A percentile compares a stretch with the other conserved stretches of the same genome.
phyloP scores from a whole-genome alignment of 2,113 vertebrate species.

The Colistium nudipinnis region DNA sequence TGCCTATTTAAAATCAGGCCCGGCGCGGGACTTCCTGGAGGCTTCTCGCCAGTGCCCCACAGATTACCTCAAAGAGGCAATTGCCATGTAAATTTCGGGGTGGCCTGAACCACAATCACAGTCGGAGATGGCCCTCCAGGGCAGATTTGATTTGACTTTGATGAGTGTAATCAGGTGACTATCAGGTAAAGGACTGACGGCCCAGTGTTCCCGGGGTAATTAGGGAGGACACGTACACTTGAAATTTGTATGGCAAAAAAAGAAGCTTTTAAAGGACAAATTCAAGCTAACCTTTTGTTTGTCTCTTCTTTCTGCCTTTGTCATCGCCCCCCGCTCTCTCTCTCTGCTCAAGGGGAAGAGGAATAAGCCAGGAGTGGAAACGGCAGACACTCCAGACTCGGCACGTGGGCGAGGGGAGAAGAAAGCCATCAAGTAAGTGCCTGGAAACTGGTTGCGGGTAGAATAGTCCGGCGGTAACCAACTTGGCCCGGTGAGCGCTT shows the following conservation, averaged over 20 bases:
- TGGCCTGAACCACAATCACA: constrained; percentile 65
- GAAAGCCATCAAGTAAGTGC: constrained; percentile 99
- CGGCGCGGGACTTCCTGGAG: constrained; percentile 55
- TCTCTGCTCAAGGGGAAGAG: constrained; percentile 88
- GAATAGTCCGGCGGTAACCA: constrained; percentile 64
- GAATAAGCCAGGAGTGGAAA: constrained; percentile 95
- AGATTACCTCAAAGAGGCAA: constrained; percentile 73
- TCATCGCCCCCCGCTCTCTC: constrained; percentile 36
- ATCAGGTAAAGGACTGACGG: constrained; percentile 61
- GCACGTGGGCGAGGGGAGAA: constrained; percentile 94
- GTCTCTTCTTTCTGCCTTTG: constrained; percentile 32
- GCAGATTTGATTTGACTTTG: constrained; percentile 75
- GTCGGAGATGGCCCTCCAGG: constrained; percentile 67
- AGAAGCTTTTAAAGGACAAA: constrained; percentile 53
- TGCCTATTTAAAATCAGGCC: constrained; percentile 69
- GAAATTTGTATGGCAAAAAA: constrained; percentile 58
- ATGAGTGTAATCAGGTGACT: constrained; percentile 76
- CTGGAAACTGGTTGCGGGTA: constrained; percentile 64
- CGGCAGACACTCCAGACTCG: constrained; percentile 92
- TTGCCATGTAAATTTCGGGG: constrained; percentile 75
- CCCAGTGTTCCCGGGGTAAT: constrained; percentile 70
- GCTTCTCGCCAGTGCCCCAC: constrained; percentile 50
- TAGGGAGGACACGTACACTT: constrained; percentile 47
- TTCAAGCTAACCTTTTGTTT: constrained; percentile 70
- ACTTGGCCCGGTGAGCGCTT: constrained; percentile 52